Evolutionary conservation across 1,140 invertebrate species (phyloP), one percentile per base, ranked within the genome.

Genomic region (Drosophila cardini): DNA sequence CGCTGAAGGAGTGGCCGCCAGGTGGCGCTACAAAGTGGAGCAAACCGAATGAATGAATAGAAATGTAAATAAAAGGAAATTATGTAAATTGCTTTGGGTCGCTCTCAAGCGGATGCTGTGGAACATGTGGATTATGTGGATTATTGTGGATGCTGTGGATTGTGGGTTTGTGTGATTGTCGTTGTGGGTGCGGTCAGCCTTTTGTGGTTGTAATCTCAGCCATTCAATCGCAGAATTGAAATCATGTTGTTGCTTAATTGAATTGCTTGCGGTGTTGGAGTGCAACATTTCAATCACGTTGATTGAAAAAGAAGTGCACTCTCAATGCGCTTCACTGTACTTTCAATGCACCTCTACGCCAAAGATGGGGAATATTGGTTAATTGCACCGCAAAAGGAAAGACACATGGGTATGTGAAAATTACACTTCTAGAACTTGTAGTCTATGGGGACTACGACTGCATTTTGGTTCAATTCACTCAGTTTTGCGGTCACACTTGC

Each of bases 251-350:
- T 45, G 65, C 65, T 53, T 75, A 76, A 78, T 78, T 78, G 76
- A 78, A 75, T 78, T 75, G 71, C 60, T 63, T 77, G 71, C 40
- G 21, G 45, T 30, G 15, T 48, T 30, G 13, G 16, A 70, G 72
- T 70, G 67, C 65, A 53, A 56, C 71, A 69, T 70, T 74, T 74
- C 58, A 74, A 74, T 74, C 72, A 74, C n/a, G 4, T 67, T 38
- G 61, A 78, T 75, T 78, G 72, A 26, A 52, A 34, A 13, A 43
- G 50, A 34, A 5, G 11, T 67, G 26, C 18, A 15, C 4, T 43
- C 38, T 21, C 46, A 60, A 64, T 61, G 64, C 71, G 65, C 50
- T 70, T 78, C 16, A 61, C 4, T 78, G 60, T 65, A 50, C 65
- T 64, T 26, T 65, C 30, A 75, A 62, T 65, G 76, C 65, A 63